phyloP scores from a whole-genome alignment of 2,113 vertebrate species.

The Sialia sialis region DNA sequence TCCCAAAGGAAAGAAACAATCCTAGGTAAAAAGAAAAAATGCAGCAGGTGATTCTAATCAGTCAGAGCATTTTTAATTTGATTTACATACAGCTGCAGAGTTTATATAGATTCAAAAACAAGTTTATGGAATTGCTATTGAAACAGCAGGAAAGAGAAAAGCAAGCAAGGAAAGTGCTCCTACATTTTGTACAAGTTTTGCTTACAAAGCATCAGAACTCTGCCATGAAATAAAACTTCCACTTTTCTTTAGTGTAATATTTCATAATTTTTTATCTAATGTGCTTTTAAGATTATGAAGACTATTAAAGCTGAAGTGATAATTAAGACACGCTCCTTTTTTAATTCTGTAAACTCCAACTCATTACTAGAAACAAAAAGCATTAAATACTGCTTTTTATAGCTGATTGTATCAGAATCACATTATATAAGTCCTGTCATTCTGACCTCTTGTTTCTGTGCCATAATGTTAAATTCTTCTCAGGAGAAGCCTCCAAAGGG shows the following conservation, averaged over 20 bases:
- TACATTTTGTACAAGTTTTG: background rate
- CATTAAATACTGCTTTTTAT: background rate
- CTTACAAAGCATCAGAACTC: background rate
- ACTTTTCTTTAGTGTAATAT: background rate
- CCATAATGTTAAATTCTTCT: background rate
- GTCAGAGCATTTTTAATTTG: background rate
- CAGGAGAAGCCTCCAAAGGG: background rate
- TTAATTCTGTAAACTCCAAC: background rate
- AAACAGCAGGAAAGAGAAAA: background rate
- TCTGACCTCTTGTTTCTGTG: background rate
- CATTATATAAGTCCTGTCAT: background rate
- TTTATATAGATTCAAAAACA: background rate
- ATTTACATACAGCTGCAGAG: background rate
- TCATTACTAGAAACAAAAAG: background rate
- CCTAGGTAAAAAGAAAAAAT: background rate
- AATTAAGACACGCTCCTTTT: background rate
- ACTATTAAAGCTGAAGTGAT: background rate
- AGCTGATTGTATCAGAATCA: background rate
- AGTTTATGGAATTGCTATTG: background rate
- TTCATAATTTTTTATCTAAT: background rate
- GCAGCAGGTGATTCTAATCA: background rate
- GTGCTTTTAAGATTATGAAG: background rate
- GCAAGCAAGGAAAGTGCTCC: background rate
- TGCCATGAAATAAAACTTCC: background rate
- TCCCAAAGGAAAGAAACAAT: background rate